Percentiles rank a stretch among this genome's conserved stretches.
Evolutionary conservation across 2,888 invertebrate genomes (phyloP).

Genomic region (Peribatodes rhomboidaria): DNA sequence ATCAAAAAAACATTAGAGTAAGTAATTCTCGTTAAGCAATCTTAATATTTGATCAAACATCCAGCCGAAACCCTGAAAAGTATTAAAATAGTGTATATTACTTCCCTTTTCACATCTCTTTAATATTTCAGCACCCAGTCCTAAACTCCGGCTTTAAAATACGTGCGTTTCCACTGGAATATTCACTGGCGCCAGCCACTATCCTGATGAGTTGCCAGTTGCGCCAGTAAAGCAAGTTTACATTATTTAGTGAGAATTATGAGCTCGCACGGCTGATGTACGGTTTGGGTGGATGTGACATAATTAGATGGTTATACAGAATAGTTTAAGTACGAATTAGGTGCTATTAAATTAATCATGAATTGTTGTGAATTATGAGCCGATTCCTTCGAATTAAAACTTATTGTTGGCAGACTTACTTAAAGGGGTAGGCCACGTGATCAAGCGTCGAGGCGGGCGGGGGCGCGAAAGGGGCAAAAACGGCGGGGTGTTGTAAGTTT

Average conservation of each 20-base stretch:
- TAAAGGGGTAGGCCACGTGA: too few relatives aligned
- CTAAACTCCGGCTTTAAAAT: constrained; percentile 25
- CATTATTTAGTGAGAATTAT: constrained; percentile 7
- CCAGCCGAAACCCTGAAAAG: background rate
- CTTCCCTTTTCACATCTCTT: constrained; percentile 17
- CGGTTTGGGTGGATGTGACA: background rate
- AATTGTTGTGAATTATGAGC: too few relatives aligned
- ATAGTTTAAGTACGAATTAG: too few relatives aligned
- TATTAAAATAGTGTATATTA: constrained; percentile 13
- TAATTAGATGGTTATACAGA: background rate
- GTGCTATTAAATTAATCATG: too few relatives aligned
- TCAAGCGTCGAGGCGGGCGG: too few relatives aligned
- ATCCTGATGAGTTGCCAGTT: constrained; percentile 20
- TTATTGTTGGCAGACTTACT: too few relatives aligned
- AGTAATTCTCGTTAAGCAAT: too few relatives aligned
- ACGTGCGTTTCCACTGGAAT: constrained; percentile 27
- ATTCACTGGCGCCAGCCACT: constrained; percentile 28
- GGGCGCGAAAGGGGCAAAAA: too few relatives aligned
- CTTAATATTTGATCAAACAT: constrained; percentile 2
- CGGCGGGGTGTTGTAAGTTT: too few relatives aligned
- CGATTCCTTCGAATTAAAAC: too few relatives aligned
- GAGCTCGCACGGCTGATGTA: background rate
- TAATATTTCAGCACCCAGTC: constrained; percentile 22
- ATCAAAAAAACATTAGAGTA: too few relatives aligned
- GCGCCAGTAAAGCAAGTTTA: constrained; percentile 17